Evolutionary conservation across 1,140 invertebrate genomes (phyloP), one percentile per base, ranked within the genome.

Genomic region (Nasonia longicornis): DNA sequence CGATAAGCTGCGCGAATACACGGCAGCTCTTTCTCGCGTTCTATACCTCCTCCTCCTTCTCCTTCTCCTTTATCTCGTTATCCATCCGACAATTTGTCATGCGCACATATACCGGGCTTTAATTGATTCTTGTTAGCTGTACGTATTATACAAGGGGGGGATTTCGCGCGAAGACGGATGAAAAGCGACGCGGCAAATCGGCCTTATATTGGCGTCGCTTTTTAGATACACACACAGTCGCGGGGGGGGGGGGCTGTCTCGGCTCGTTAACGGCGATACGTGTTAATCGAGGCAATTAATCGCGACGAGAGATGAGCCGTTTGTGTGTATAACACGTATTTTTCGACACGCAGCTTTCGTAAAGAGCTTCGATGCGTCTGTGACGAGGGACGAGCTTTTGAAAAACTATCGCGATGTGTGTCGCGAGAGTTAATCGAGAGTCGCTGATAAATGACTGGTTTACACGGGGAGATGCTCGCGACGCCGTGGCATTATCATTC

Each of bases 41-140:
- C 26, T 67, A 42, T 73, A 29, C 58, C 38, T 31, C 29, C 22
- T 31, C 14, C 58, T n/a, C 1, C 12, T 35, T 6, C 64, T 26
- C 26, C 26, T 26, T 26, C 1, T 26, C 31, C 69, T 71, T 71
- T 71, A 71, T 71, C 69, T 71, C 69, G 35, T 71, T 71, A 71
- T 71, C 69, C 69, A 42, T 35, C 16, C 35, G 35, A 35, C 35
- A 71, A 71, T 71, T 71, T 71, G 69, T 71, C 69, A 71, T 71
- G 69, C 69, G 31, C 42, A 20, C 12, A 16, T 58, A 58, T 58
- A 71, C 16, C 31, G 35, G 52, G 69, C 10, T 71, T 71, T 71
- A 71, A 71, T 38, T 71, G 69, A 71, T 71, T 71, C 69, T 71
- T 71, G 69, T 71, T 71, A 71, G 69, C 29, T 20, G 14, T 52